A percentile compares a stretch with the other conserved stretches of the same genome.
Conservation (phyloP, 2,888 invertebrate species). For the Pseudeuparius sepicola region DNA sequence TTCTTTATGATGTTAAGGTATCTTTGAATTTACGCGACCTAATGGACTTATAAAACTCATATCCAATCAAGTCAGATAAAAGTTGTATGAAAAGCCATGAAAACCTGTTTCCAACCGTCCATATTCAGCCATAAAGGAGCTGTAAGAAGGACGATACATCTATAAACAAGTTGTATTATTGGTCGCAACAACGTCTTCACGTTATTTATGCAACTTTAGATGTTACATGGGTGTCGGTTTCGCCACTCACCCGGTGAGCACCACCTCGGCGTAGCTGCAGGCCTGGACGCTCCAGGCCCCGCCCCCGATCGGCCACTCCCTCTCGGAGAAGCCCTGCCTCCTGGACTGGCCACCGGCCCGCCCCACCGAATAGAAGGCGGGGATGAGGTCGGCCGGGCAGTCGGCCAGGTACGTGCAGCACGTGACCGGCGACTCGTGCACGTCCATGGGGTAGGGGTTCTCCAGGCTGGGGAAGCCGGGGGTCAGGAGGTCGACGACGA, state of each 20-base stretch:
- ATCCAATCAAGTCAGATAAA: too few relatives aligned
- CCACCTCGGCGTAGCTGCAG: conserved; percentile 95
- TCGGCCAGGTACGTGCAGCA: conserved; percentile 95
- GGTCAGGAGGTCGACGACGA: conserved; percentile 91
- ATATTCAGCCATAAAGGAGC: too few relatives aligned
- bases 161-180: too few relatives aligned
- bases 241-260: conserved; percentile 90
- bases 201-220: too few relatives aligned
- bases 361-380: conserved; percentile 95
- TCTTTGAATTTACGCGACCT: too few relatives aligned
- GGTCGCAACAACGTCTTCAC: too few relatives aligned
- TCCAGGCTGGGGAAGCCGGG: conserved; percentile 97
- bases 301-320: conserved; percentile 93
- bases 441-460: conserved; percentile 99
- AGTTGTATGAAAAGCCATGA: too few relatives aligned
- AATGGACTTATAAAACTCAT: too few relatives aligned
- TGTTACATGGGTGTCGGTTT: too few relatives aligned
- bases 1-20: too few relatives aligned
- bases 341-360: conserved; percentile 57
- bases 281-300: conserved; percentile 94
- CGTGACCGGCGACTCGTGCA: conserved; percentile 97
- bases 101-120: too few relatives aligned
- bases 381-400: conserved; percentile 95
- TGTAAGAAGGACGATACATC: too few relatives aligned
- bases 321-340: conserved; percentile 75